These are phyloP conservation scores for Hydrotaea cyrtoneurina DNA, from an alignment of 2,888 invertebrate genomes.

Conservation along the genomic window DNA sequence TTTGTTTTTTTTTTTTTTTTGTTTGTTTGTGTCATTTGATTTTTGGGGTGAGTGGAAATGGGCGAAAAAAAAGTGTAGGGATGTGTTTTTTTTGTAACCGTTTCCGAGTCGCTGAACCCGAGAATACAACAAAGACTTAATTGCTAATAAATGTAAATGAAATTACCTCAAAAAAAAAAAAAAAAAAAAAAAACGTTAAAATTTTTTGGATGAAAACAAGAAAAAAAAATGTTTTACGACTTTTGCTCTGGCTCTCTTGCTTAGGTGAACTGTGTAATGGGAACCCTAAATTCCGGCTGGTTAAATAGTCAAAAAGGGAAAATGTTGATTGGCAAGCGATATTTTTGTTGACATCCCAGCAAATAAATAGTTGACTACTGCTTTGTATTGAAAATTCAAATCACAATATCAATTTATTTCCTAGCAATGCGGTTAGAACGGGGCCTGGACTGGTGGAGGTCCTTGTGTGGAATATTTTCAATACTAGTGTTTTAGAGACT, in stretches of 20 bases:
- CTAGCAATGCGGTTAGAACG: too few species aligned
- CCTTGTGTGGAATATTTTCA: too few species aligned
- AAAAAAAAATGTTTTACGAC: background rate
- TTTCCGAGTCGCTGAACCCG: slow-evolving; percentile 57
- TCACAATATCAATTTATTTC: too few species aligned
- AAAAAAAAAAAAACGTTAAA: slow-evolving; percentile 28
- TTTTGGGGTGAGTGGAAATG: slow-evolving; percentile 9
- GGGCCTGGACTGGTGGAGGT: too few species aligned
- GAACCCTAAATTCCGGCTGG: too few species aligned
- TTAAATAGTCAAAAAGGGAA: too few species aligned
- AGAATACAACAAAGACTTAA: slow-evolving; percentile 49
- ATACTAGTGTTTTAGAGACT: too few species aligned
- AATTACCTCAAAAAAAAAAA: slow-evolving; percentile 14
- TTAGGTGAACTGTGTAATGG: background rate
- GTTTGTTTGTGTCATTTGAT: slow-evolving; percentile 20
- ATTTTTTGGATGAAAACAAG: background rate
- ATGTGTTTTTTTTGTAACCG: slow-evolving; percentile 47
- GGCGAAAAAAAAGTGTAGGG: slow-evolving; percentile 34
- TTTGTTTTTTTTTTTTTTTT: slow-evolving; percentile 41
- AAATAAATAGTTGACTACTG: too few species aligned
- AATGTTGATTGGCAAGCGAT: too few species aligned
- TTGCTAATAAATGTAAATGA: slow-evolving; percentile 60
- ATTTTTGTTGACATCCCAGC: too few species aligned
- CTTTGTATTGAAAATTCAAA: too few species aligned
- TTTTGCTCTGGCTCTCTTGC: background rate